Evolutionary conservation across 2,113 vertebrate species (phyloP), one percentile per base, ranked within the genome.

Genomic region (Brienomyrus longianalis): DNA sequence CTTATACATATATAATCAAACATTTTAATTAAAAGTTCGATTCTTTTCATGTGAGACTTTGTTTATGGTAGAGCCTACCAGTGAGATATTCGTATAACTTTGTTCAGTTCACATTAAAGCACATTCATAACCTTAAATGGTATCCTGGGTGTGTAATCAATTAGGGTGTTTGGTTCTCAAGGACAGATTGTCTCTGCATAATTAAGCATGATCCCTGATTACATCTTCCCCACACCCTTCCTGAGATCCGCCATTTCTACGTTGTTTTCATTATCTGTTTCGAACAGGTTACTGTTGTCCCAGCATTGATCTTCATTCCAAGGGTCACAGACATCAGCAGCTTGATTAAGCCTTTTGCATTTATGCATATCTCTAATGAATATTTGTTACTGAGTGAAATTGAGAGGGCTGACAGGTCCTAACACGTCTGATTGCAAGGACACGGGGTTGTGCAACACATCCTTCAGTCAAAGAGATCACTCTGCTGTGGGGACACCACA

Each of bases 181-280:
- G 89, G 84, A 88, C 91, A 91, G 89, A 92, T 88, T 90, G 90
- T 87, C 83, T 54, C 88, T 86, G 87, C 86, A 91, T 93, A 91
- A 92, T 92, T 92, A 86, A 90, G 66, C 62, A 83, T 39, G 51
- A 83, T 88, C 70, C 88, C 90, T 91, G 91, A 91, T 91, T 90
- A 84, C 70, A 87, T 80, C 35, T 80, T 43, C 74, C 13, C 74
- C 74, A 5, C 31, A 80, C 23, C 87, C 17, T 19, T 85, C 9
- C 84, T 56, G 52, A 56, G 88, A 47, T n/a, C 88, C 62, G 86
- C 5, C 51, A 70, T 83, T 89, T 91, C 80, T 43, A 47, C 0
- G 45, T 89, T 23, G 39, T 88, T 91, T 86, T 85, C 23, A 80
- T 43, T 70, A 31, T 80, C 17, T 77, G 31, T 80, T 13, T 80